phyloP scores from a whole-genome alignment of 2,797 vertebrate species.

The Anabacerthia variegaticeps region DNA sequence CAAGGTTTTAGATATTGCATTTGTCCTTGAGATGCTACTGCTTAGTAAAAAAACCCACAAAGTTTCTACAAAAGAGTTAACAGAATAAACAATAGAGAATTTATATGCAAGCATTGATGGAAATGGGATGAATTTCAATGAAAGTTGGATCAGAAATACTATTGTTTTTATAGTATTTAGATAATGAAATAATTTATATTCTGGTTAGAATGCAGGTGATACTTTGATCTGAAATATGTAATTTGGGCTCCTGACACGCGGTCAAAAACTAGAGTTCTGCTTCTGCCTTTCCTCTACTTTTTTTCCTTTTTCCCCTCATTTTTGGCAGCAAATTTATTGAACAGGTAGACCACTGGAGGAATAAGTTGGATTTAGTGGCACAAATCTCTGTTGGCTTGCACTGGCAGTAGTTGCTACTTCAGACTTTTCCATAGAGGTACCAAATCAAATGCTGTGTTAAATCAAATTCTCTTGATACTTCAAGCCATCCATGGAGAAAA shows the following conservation, averaged over 20 bases:
- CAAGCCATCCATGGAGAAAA: not conserved
- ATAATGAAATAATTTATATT: not conserved
- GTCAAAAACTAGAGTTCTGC: not conserved
- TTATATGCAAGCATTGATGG: not conserved
- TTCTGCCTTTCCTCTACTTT: not conserved
- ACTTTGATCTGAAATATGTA: not conserved
- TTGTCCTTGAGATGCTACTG: not conserved
- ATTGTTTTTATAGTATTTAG: not conserved
- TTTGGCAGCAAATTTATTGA: not conserved
- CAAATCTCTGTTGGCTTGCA: not conserved
- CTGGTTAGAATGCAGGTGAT: not conserved
- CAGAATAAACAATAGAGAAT: not conserved
- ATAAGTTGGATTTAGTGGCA: not conserved
- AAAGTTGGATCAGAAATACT: not conserved
- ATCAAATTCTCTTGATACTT: not conserved
- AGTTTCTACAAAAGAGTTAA: not conserved
- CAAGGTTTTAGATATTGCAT: constrained; percentile 18
- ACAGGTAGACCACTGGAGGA: not conserved
- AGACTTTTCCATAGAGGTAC: not conserved
- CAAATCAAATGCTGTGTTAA: not conserved
- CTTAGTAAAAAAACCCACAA: not conserved
- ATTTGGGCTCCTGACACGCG: not conserved
- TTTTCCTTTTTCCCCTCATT: not conserved
- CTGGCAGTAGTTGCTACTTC: not conserved
- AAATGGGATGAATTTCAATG: not conserved